Evolutionary conservation across 2,888 invertebrate species (phyloP).

Genomic region (Callosobruchus maculatus): DNA sequence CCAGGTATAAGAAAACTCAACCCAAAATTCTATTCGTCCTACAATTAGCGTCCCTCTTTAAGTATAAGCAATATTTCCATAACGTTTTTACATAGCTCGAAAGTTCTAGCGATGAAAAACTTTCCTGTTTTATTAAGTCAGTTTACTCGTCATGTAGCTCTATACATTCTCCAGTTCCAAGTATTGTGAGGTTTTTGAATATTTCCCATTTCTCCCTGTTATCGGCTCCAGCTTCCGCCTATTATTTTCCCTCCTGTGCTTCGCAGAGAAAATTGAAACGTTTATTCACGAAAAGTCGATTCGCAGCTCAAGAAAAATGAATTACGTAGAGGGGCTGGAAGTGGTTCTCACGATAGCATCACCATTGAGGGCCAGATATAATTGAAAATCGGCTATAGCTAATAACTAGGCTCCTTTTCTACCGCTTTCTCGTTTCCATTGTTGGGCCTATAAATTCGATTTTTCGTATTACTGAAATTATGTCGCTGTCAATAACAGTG

Average conservation of each 20-base stretch:
- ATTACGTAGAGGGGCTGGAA: background rate
- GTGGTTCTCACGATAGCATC: background rate
- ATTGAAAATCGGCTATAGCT: background rate
- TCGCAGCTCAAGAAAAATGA: background rate
- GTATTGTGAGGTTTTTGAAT: too few relatives aligned
- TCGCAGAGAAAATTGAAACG: background rate
- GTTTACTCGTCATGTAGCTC: too few relatives aligned
- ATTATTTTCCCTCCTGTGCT: background rate
- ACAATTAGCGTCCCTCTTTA: too few relatives aligned
- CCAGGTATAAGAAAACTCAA: too few relatives aligned
- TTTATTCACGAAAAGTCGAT: background rate
- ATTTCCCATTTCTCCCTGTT: background rate
- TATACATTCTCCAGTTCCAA: too few relatives aligned
- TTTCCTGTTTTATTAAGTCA: too few relatives aligned
- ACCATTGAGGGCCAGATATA: background rate
- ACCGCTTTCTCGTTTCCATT: background rate
- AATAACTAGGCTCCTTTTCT: background rate
- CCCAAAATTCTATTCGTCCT: too few relatives aligned
- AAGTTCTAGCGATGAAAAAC: too few relatives aligned
- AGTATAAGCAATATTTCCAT: too few relatives aligned
- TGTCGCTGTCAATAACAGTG: background rate
- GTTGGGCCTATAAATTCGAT: background rate
- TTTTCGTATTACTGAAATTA: background rate
- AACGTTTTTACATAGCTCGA: too few relatives aligned
- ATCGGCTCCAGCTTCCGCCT: background rate